phyloP scores from a whole-genome alignment of 2,797 vertebrate species.

The Nasua narica region DNA sequence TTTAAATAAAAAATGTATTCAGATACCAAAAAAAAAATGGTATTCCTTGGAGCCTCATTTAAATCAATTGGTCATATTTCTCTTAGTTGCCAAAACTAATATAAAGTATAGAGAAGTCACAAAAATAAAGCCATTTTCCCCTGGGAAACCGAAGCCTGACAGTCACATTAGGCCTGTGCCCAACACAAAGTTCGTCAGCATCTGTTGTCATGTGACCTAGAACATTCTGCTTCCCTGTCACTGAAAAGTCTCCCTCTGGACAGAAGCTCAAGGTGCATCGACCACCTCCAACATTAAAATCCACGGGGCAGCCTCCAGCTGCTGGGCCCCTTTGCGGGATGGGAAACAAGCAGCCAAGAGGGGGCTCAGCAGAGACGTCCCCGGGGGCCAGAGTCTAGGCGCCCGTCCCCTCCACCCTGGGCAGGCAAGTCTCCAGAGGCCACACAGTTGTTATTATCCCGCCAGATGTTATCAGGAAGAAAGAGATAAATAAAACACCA shows the following conservation, averaged over 20 bases:
- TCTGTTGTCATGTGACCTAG: not conserved
- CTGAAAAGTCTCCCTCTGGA: not conserved
- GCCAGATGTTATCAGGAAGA: not conserved
- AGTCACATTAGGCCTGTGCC: not conserved
- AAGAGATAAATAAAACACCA: not conserved
- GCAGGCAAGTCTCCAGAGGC: not conserved
- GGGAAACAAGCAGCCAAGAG: not conserved
- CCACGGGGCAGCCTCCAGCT: not conserved
- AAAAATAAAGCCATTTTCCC: not conserved
- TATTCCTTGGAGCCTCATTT: not conserved
- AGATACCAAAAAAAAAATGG: not conserved
- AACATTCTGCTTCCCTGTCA: not conserved
- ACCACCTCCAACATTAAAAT: not conserved
- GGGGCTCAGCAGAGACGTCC: no score
- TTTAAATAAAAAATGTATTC: no score
- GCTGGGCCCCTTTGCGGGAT: not conserved
- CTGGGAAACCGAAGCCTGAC: not conserved
- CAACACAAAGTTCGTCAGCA: not conserved
- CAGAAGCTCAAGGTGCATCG: not conserved
- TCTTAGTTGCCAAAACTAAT: not conserved
- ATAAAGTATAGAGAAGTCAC: not conserved
- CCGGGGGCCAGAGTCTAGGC: not conserved
- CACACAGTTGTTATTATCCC: not conserved
- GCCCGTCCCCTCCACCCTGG: not conserved
- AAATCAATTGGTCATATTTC: not conserved